Percentiles rank a stretch among this genome's conserved stretches.
Conservation (phyloP, 2,113 vertebrate species). For the Macrotus californicus region DNA sequence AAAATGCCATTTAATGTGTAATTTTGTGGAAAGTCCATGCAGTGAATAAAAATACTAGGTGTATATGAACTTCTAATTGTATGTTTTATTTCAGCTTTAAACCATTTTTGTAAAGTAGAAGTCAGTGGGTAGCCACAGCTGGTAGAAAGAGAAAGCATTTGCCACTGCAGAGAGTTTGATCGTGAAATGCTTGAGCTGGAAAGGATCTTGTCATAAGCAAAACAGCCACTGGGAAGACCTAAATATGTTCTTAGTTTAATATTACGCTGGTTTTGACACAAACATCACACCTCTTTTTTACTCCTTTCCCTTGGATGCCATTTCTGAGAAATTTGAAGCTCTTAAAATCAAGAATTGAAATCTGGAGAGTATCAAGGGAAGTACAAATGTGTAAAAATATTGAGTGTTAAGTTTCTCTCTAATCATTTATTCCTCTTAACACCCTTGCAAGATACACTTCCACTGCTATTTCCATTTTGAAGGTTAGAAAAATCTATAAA, state of each 20-base stretch:
- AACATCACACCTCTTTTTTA: neutral
- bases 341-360: conserved; percentile 34
- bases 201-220: neutral
- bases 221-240: neutral
- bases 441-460: neutral
- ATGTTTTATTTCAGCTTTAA: conserved; percentile 46
- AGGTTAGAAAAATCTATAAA: conserved; percentile 23
- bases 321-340: conserved; percentile 32
- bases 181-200: neutral
- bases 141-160: neutral
- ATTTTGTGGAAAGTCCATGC: conserved; percentile 1
- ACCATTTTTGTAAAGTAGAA: conserved; percentile 46
- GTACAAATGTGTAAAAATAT: conserved; percentile 42
- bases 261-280: conserved; percentile 28
- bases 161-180: neutral
- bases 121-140: conserved; percentile 27
- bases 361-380: neutral
- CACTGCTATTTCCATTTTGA: conserved; percentile 33
- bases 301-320: neutral
- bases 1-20: conserved; percentile 12
- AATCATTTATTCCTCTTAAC: conserved; percentile 45
- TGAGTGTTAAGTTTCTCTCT: neutral
- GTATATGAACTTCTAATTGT: conserved; percentile 32
- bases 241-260: conserved; percentile 11
- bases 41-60: conserved; percentile 26